Conservation (phyloP, 2,113 vertebrate genomes). For the Chinchilla lanigera region DNA sequence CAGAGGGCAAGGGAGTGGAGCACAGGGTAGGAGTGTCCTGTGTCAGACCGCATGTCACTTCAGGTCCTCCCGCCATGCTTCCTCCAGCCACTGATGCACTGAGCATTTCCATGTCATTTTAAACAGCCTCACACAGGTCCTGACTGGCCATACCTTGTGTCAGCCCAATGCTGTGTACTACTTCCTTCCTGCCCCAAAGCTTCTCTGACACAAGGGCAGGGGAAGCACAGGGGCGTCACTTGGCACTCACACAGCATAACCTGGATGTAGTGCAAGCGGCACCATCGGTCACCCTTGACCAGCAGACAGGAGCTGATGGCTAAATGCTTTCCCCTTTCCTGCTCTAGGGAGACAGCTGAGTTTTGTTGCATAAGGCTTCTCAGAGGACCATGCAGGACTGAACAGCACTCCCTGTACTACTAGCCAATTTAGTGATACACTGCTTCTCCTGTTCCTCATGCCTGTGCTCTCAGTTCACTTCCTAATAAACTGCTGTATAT, state of each 20-base stretch:
- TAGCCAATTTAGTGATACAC: background rate
- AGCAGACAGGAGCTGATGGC: background rate
- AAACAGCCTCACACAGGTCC: background rate
- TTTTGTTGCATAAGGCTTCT: background rate
- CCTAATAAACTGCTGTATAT: background rate
- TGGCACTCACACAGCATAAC: background rate
- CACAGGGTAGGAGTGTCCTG: background rate
- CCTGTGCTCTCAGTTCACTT: background rate
- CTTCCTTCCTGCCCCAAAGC: background rate
- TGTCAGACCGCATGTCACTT: background rate
- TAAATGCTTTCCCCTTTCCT: background rate
- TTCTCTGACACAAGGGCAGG: background rate
- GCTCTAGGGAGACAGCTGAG: background rate
- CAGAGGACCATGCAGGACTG: background rate
- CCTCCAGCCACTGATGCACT: background rate
- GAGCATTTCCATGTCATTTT: background rate
- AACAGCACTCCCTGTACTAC: too few relatives aligned
- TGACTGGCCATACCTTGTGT: background rate
- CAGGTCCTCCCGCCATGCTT: background rate
- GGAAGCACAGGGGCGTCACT: background rate
- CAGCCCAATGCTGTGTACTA: background rate
- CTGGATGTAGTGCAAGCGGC: background rate
- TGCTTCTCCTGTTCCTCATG: background rate
- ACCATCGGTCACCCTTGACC: too few relatives aligned
- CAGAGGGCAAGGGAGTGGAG: too few relatives aligned